A percentile compares a stretch with the other conserved stretches of the same genome.
phyloP scores from a whole-genome alignment of 2,888 invertebrate genomes.

The Pterostichus niger region DNA sequence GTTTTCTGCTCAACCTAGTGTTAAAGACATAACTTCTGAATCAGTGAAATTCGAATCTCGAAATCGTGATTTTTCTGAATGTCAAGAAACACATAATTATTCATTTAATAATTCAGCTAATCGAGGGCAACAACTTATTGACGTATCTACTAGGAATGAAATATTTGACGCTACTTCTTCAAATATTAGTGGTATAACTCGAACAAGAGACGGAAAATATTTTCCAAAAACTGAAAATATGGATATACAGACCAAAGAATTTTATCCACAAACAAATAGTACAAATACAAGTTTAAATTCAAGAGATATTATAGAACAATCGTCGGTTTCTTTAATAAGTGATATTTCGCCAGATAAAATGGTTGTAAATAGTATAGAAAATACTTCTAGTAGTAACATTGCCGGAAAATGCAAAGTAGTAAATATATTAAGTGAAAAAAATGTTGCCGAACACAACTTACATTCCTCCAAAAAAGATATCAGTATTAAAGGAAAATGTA shows the following conservation, averaged over 20 bases:
- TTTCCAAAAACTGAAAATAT: background rate
- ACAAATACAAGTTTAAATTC: background rate
- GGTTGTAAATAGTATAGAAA: background rate
- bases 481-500: background rate
- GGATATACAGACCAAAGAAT: slow-evolving; percentile 5
- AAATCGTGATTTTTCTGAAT: background rate
- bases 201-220: background rate
- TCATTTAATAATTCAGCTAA: background rate
- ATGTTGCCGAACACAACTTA: background rate
- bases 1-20: background rate
- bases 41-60: background rate
- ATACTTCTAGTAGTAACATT: background rate
- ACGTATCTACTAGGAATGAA: background rate
- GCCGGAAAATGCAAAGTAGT: background rate
- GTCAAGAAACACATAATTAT: background rate
- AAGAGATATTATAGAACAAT: background rate
- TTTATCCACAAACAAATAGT: background rate
- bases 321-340: background rate
- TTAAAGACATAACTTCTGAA: slow-evolving; percentile 8
- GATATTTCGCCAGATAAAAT: slow-evolving; percentile 4
- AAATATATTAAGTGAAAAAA: slow-evolving; percentile 8
- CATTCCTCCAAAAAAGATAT: slow-evolving; percentile 5
- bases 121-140: background rate
- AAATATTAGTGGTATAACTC: background rate
- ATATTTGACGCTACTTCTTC: background rate